Base-by-base conservation (phyloP, 2,888 invertebrate species). In the Tinea semifulvella region DNA sequence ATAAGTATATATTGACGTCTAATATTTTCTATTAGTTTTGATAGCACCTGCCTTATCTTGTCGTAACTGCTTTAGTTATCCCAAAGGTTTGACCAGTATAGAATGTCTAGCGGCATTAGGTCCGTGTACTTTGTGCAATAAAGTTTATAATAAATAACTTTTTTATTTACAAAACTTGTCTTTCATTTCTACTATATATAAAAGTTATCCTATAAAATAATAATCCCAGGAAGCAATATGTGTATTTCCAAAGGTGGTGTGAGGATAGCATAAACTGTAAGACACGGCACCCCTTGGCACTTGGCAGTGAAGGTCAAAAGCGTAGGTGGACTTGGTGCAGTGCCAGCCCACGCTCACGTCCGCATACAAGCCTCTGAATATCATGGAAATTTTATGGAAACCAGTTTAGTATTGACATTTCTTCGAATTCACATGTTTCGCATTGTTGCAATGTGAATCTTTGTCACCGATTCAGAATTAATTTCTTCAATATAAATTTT, bases 341-440 rank as follows among this genome's bases (percentile, higher is more conserved):
- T 14, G 36, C 2, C 36, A 18, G 11, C 40, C 40, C 22, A 40
- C 40, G 40, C 40, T 5, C n/a, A 5, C 7, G 13, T 2, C 31
- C 5, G 38, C 14, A 17, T 40, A 40, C 40, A 40, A 18, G 18
- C 36, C 18, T 36, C 36, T 36, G 16, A 35, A 36, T 36, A 36
- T 36, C 18, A 18, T 18, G 6, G 36, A 16, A 18, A 18, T 14
- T 36, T 36, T 36, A 36, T 36, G 6, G 36, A n/a, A 36, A 36
- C 18, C n/a, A 16, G 36, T 36, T 36, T 36, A 6, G 18, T 36
- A 36, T 36, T 36, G 36, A 36, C 36, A 36, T 36, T 36, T 36
- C 18, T 3, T 10, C 4, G 16, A 14, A 35, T 7, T 28, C 28
- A 6, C 28, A 11, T n/a, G 18, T 36, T 36, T 22, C 8, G 25